Evolutionary conservation across 2,888 invertebrate genomes (phyloP).

Genomic region (Drosophila kuntzei): DNA sequence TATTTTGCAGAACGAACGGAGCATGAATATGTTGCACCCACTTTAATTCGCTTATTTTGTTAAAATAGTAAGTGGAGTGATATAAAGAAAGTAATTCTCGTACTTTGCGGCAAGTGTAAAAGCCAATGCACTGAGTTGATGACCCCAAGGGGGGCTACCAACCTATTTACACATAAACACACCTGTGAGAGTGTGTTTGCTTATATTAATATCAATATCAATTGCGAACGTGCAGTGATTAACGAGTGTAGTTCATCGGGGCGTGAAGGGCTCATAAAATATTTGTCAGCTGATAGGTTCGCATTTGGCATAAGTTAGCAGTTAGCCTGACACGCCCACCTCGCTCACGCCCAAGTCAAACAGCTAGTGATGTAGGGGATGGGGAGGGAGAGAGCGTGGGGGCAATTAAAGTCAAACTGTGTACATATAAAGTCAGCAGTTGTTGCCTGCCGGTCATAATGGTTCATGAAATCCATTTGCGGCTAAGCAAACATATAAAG

Average conservation of each 20-base stretch:
- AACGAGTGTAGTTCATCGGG: slow-evolving; percentile 10
- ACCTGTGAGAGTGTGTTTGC: not conserved
- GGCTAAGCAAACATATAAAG: slow-evolving; percentile 53
- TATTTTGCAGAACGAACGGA: too few species aligned
- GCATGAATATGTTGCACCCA: too few species aligned
- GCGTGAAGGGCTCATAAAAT: slow-evolving; percentile 49
- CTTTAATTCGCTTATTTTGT: slow-evolving; percentile 23
- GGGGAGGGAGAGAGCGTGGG: not conserved
- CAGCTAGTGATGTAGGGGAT: not conserved
- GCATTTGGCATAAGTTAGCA: slow-evolving; percentile 41
- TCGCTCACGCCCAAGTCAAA: slow-evolving; percentile 13
- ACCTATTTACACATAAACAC: not conserved
- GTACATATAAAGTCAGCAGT: slow-evolving; percentile 47
- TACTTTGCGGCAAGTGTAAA: slow-evolving; percentile 4
- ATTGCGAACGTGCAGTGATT: slow-evolving; percentile 35
- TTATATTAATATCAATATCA: slow-evolving; percentile 34
- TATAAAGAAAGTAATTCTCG: not conserved
- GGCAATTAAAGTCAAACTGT: slow-evolving; percentile 64
- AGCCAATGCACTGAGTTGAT: slow-evolving; percentile 17
- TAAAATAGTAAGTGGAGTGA: slow-evolving; percentile 45
- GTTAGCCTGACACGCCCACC: slow-evolving; percentile 28
- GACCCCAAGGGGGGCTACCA: slow-evolving; percentile 19
- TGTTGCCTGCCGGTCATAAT: slow-evolving; percentile 50
- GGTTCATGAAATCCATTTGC: slow-evolving; percentile 65
- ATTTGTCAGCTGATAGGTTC: slow-evolving; percentile 38